A percentile compares a stretch with the other conserved stretches of the same genome.
Evolutionary conservation across 2,888 invertebrate genomes (phyloP).

Genomic region (Syrphus vitripennis): DNA sequence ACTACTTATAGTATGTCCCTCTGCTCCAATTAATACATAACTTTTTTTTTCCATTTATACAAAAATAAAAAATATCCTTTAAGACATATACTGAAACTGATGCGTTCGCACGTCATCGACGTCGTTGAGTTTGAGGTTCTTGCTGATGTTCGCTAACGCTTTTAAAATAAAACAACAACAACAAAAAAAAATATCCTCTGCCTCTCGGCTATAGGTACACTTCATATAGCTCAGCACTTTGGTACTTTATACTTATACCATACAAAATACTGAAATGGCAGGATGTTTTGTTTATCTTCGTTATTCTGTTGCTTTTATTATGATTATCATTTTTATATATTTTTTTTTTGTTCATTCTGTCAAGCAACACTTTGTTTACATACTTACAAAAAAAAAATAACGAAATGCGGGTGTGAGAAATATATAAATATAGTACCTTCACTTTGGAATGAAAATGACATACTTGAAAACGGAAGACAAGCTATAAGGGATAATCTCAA

Average conservation of each 20-base stretch:
- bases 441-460: conserved; percentile 2
- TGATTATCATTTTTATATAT: conserved; percentile 24
- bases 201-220: conserved; percentile 29
- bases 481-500: conserved; percentile 24
- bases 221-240: conserved; percentile 52
- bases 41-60: background rate
- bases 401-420: conserved; percentile 34
- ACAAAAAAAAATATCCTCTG: background rate
- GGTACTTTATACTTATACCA: conserved; percentile 35
- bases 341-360: background rate
- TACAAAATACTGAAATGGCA: conserved; percentile 50
- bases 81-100: too few relatives aligned
- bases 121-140: background rate
- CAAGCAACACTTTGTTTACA: conserved; percentile 43
- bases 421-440: conserved; percentile 2
- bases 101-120: conserved; percentile 21
- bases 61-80: conserved; percentile 1
- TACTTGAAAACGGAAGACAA: conserved; percentile 37
- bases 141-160: background rate
- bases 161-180: background rate
- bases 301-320: conserved; percentile 59
- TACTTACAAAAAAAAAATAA: background rate
- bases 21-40: background rate
- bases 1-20: background rate
- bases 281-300: conserved; percentile 65